A percentile compares a stretch with the other conserved stretches of the same genome.
Evolutionary conservation across 2,888 invertebrate genomes (phyloP).

Genomic region (Drosophila borborema): DNA sequence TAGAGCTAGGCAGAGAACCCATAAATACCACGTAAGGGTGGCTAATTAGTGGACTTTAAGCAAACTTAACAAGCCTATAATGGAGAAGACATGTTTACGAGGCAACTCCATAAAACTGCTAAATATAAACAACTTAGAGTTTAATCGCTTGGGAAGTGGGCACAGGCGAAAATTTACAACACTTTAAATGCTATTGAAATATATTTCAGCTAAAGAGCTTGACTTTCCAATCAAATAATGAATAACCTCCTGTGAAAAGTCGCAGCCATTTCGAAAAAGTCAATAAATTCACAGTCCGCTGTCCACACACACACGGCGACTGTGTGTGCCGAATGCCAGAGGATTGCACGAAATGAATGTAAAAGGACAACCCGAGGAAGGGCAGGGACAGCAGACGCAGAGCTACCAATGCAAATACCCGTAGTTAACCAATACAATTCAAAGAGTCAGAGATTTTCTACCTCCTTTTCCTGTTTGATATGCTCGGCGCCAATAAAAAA

Average conservation of each 20-base stretch:
- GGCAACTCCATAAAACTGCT: background rate
- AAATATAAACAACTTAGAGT: background rate
- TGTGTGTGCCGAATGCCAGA: slow-evolving; percentile 32
- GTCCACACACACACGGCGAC: slow-evolving; percentile 14
- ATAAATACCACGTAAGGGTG: background rate
- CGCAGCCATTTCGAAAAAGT: slow-evolving; percentile 40
- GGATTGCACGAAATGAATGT: slow-evolving; percentile 32
- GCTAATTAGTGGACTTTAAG: background rate
- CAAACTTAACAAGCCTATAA: background rate
- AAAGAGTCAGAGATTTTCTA: slow-evolving; percentile 5
- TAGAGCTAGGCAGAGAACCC: background rate
- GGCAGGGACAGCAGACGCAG: slow-evolving; percentile 9
- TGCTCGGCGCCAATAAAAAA: slow-evolving; percentile 10
- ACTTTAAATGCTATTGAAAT: slow-evolving; percentile 9
- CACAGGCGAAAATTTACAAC: background rate
- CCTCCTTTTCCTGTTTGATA: slow-evolving; percentile 7
- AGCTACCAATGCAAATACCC: slow-evolving; percentile 45
- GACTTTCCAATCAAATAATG: slow-evolving; percentile 30
- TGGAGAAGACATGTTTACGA: too few relatives aligned
- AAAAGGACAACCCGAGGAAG: slow-evolving; percentile 25
- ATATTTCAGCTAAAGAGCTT: background rate
- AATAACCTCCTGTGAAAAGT: slow-evolving; percentile 33
- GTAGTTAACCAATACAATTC: slow-evolving; percentile 32
- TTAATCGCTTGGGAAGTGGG: background rate
- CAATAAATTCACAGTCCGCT: slow-evolving; percentile 40